These are phyloP conservation scores for Calliopsis andreniformis DNA, from an alignment of 1,140 invertebrate genomes.

Conservation along the genomic window DNA sequence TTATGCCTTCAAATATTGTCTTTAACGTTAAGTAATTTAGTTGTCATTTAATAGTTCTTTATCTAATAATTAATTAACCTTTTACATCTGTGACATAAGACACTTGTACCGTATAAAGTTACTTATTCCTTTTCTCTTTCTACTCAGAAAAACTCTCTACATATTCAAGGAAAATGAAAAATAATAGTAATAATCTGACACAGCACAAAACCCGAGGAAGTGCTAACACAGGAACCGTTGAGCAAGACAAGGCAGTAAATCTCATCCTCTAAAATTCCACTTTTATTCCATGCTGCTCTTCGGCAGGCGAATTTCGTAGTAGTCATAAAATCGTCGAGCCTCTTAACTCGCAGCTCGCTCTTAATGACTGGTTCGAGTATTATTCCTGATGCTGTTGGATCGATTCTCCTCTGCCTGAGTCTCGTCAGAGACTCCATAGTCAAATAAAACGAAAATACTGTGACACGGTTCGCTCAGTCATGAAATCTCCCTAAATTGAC, in stretches of 20 bases:
- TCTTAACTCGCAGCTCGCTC: neutral
- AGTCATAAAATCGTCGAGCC: slow-evolving; percentile 14
- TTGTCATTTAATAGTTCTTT: no score
- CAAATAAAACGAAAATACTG: neutral
- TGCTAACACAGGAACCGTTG: neutral
- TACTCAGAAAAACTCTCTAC: no score
- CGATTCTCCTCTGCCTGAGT: neutral
- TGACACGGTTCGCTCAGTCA: no score
- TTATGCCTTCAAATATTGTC: no score
- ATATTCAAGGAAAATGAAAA: neutral
- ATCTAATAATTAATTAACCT: no score
- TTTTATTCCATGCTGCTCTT: neutral
- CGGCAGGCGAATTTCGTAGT: slow-evolving; percentile 16
- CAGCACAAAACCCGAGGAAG: neutral
- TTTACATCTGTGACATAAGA: no score
- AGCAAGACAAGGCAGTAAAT: neutral
- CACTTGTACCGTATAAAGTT: no score
- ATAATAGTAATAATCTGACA: no score
- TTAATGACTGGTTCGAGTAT: neutral
- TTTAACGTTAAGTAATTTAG: no score
- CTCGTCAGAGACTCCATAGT: no score
- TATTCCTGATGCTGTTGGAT: neutral
- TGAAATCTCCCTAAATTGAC: no score
- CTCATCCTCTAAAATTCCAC: neutral
- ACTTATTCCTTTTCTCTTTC: no score